Base-by-base conservation (phyloP, 2,113 vertebrate genomes). In the Istiophorus platypterus region DNA sequence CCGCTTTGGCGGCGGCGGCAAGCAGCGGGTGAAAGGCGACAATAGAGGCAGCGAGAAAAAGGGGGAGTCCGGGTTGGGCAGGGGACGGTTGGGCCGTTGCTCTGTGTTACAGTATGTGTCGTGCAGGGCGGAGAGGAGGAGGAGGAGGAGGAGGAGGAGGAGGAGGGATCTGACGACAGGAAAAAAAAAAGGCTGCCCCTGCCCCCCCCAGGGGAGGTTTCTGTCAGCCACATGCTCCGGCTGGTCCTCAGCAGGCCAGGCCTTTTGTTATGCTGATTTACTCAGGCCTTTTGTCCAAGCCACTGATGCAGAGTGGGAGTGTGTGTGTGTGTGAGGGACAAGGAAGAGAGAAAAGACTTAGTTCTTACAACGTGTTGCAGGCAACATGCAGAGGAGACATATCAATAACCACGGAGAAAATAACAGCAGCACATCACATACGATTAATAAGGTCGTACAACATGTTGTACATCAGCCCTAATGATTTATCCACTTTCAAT, bases 201-300 rank as follows among this genome's bases (percentile, higher is more conserved):
- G 59, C 69, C 88, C 39, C 59, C 88, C 83, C 80, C 1, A 13
- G 67, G 70, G 79, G 61, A 49, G 76, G 85, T 86, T 88, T 91
- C 87, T 91, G 88, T 92, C 91, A 82, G 79, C 76, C 91, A 83
- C 87, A 93, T 88, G 88, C 85, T 88, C 92, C 58, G 69, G 84
- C 88, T 90, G 90, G 79, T 89, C 88, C 85, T 90, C 82, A 58
- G 72, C 77, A 70, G 89, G 84, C 85, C 90, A 81, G 88, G 59
- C 86, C 95, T 93, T 96, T 97, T 96, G 95, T 97, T 95, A 96
- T 96, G 96, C 94, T 95, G 95, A 97, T 96, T 92, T 87, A 57
- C 82, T 76, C 72, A 42, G 93, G 3, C 57, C 84, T 56, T 94
- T 92, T 88, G 85, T 95, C 89, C 82, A 69, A 81, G 69, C 76